Evolutionary conservation across 2,888 invertebrate genomes (phyloP), one percentile per base, ranked within the genome.

Genomic region (Sussaba pulchella): DNA sequence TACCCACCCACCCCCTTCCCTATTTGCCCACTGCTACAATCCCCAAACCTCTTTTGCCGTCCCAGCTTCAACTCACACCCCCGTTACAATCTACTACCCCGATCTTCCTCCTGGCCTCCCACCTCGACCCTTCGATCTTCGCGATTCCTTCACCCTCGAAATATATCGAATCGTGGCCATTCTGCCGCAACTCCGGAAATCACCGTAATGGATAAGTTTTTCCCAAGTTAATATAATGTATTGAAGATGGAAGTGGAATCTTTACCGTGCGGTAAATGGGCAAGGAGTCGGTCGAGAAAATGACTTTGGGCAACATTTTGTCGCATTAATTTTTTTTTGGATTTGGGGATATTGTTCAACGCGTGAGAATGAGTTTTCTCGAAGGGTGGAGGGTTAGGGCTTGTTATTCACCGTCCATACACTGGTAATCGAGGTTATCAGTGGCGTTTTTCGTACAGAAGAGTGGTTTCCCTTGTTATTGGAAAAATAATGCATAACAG

Each of bases 131-230:
- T 39, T 24, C 64, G 54, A 67, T 78, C 47, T 47, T 59, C 41
- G 47, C 74, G 26, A 79, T 52, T 71, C 70, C 71, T 39, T 52
- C 6, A 45, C 71, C 71, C 59, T 50, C 71, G 59, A 36, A n/a
- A 59, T 45, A 45, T 36, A 3, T 24, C 45, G 24, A 59, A 70
- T 70, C 50, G 61, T 10, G 24, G 24, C 43, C 61, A 39, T 59
- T 52, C 39, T 10, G 61, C 67, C 73, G 69, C 69, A 64, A 57
- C 78, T 79, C n/a, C 50, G 24, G 17, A 70, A 79, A 79, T 79
- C 79, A 75, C 71, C 63, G 70, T 82, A 82, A 82, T 82, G 82
- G 82, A 81, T 80, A 71, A 73, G 72, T 72, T 71, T 69, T 78
- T 71, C 39, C 57, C 54, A n/a, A 10, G 39, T 24, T 47, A 39